These are phyloP conservation scores for Sciurus carolinensis DNA, from an alignment of 2,797 vertebrate species.

Conservation along the genomic window DNA sequence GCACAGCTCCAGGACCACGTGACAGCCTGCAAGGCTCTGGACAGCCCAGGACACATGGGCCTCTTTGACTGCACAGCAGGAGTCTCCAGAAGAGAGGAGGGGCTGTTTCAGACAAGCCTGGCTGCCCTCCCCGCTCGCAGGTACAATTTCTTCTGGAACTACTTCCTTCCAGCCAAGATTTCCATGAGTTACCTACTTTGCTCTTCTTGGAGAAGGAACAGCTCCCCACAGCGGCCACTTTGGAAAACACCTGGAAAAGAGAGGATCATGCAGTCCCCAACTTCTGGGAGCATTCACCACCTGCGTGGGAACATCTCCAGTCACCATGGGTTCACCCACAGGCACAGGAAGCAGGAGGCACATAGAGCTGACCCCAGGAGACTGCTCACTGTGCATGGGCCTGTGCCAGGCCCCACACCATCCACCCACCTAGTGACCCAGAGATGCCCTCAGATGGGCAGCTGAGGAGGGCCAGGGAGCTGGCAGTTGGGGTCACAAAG, in stretches of 20 bases:
- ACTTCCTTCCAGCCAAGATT: background rate
- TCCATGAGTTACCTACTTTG: conserved; percentile 92
- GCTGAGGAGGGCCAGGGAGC: background rate
- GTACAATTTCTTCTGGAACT: accelerated
- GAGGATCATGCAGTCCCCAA: accelerated
- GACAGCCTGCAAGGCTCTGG: no score
- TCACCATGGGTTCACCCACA: accelerated
- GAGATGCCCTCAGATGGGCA: background rate
- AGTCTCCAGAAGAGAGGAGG: no score
- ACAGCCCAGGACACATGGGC: no score
- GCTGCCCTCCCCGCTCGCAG: background rate
- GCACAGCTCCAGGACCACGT: no score
- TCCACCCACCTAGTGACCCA: accelerated
- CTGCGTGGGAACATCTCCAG: accelerated
- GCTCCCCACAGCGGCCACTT: conserved; percentile 93
- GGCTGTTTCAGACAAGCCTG: background rate
- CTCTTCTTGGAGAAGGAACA: conserved; percentile 96
- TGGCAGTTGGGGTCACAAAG: background rate
- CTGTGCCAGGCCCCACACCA: background rate
- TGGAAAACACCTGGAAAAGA: conserved; percentile 93
- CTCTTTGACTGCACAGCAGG: no score
- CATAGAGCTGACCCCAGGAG: accelerated
- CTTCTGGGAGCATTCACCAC: accelerated
- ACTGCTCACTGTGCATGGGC: accelerated
- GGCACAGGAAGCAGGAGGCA: accelerated